A percentile compares a stretch with the other conserved stretches of the same genome.
phyloP scores from a whole-genome alignment of 2,797 vertebrate species.

The Trachops cirrhosus region DNA sequence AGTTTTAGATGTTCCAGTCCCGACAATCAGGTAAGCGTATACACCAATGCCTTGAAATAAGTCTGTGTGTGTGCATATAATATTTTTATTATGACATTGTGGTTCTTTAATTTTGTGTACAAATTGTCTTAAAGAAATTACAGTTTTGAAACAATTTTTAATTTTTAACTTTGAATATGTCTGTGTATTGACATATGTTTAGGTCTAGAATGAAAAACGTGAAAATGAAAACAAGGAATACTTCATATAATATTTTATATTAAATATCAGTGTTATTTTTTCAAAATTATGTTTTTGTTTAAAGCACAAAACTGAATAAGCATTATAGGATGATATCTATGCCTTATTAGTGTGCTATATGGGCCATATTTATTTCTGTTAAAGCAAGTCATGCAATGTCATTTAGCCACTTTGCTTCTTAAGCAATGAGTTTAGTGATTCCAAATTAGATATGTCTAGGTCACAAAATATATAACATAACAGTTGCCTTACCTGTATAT shows the following conservation, averaged over 20 bases:
- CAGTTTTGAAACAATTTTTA: not conserved
- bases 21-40: not conserved
- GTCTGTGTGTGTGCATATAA: not conserved
- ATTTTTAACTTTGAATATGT: not conserved
- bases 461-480: not conserved
- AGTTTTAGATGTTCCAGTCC: not conserved
- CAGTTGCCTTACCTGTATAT: not conserved
- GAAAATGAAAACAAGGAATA: not conserved
- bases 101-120: not conserved
- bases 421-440: not conserved
- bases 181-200: not conserved
- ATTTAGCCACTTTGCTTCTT: not conserved
- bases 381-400: not conserved
- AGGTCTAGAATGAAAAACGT: not conserved
- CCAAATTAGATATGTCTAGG: not conserved
- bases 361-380: not conserved
- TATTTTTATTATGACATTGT: not conserved
- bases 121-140: not conserved
- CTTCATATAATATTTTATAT: not conserved
- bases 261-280: not conserved
- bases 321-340: not conserved
- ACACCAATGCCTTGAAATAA: not conserved
- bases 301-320: not conserved
- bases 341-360: not conserved
- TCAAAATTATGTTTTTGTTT: not conserved